phyloP scores from a whole-genome alignment of 2,797 vertebrate genomes.

The Myotis findleyi region DNA sequence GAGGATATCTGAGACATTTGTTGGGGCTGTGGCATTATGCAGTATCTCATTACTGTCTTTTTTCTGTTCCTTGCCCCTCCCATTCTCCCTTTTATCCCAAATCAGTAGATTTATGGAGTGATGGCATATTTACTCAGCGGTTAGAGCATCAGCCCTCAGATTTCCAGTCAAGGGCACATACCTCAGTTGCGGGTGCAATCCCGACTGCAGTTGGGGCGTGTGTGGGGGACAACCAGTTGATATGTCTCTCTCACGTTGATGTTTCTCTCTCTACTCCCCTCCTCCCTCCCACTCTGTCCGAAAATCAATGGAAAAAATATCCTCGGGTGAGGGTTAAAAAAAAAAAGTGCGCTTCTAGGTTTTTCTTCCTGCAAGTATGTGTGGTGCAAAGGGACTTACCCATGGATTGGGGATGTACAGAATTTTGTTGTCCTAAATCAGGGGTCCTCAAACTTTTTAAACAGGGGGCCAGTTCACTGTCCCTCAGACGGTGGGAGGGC shows the following conservation, averaged over 20 bases:
- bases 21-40: neutral
- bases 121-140: neutral
- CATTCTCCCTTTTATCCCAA: neutral
- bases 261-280: no score
- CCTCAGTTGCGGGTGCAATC: no score
- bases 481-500: no score
- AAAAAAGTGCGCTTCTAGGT: neutral
- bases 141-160: no score
- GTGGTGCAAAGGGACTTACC: neutral
- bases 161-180: no score
- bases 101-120: neutral
- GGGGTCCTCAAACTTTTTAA: no score
- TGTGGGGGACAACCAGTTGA: no score
- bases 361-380: neutral
- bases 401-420: neutral
- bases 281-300: neutral
- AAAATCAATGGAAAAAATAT: neutral
- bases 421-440: neutral
- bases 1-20: neutral
- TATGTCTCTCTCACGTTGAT: no score
- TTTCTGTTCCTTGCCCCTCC: neutral
- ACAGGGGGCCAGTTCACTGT: no score
- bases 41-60: neutral
- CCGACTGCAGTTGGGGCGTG: no score
- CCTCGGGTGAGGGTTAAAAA: no score